Evolutionary conservation across 2,888 invertebrate species (phyloP), one percentile per base, ranked within the genome.

Genomic region (Apocheima hispidaria): DNA sequence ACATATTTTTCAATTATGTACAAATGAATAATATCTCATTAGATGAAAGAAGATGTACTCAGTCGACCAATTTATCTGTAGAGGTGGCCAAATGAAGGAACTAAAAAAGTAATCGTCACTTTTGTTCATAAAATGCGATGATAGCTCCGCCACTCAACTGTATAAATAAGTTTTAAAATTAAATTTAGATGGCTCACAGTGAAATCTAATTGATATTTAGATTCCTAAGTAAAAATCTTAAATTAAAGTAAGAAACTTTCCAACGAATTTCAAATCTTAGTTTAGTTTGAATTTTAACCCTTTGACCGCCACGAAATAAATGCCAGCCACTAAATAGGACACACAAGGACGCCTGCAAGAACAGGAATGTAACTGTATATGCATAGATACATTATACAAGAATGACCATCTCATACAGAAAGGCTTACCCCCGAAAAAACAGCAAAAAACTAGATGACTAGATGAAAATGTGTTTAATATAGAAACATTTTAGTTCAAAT

Each of bases 121-220:
- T 33, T 33, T 33, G 33, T 33, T 33, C 2, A 14, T n/a, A 12
- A n/a, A 16, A 9, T 9, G 2, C 38, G 18, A 10, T 9, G 4
- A n/a, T 33, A n/a, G n/a, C n/a, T n/a, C n/a, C 33, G 12, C 33
- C 38, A 38, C 18, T 1, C 16, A 36, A 7, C 9, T 38, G 14
- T 38, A 38, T 3, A 12, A 4, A 40, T 40, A 5, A 40, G 1
- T 40, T 5, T 10, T 38, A 20, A 38, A 20, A 12, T 21, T 20
- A 23, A 6, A 4, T 43, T 14, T 6, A 43, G 28, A 44, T 44
- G 16, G 2, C 26, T 44, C 28, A 9, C n/a, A 26, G 28, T 14
- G 44, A 44, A 44, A 26, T 14, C 10, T 16, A 16, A 16, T 26
- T 44, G 26, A 44, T 28, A 44, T 26, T 14, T 44, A 44, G 14